Evolutionary conservation across 2,113 vertebrate genomes (phyloP).

Genomic region (Ctenodactylus gundi): DNA sequence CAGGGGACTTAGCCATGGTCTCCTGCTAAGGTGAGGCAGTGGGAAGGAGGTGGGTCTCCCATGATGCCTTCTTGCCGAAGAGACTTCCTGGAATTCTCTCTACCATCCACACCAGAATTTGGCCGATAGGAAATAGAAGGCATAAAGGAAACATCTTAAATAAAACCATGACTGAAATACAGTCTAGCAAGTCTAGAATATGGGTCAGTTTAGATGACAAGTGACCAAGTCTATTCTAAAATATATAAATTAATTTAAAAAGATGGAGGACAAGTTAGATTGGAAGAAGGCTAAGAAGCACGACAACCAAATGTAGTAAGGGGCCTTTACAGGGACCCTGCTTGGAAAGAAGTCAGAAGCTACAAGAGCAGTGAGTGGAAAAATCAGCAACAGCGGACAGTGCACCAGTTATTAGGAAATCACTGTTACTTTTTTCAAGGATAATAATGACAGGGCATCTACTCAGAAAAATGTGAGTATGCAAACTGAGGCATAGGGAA

Average conservation of each 20-base stretch:
- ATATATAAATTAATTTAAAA: neutral
- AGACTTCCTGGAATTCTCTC: neutral
- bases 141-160: neutral
- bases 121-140: neutral
- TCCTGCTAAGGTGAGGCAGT: neutral
- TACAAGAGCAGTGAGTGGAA: neutral
- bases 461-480: slow-evolving; percentile 7
- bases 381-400: neutral
- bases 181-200: neutral
- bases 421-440: neutral
- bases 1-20: neutral
- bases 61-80: neutral
- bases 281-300: neutral
- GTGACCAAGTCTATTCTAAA: neutral
- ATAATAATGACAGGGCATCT: neutral
- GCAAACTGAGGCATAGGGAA: neutral
- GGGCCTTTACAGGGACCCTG: neutral
- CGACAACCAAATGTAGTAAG: neutral
- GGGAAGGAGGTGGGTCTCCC: neutral
- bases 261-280: neutral
- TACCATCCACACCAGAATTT: neutral
- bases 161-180: neutral
- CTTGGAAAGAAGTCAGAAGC: neutral
- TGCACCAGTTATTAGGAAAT: neutral
- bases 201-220: neutral